phyloP scores from a whole-genome alignment of 2,888 invertebrate species.

The Tenthredo amoena region DNA sequence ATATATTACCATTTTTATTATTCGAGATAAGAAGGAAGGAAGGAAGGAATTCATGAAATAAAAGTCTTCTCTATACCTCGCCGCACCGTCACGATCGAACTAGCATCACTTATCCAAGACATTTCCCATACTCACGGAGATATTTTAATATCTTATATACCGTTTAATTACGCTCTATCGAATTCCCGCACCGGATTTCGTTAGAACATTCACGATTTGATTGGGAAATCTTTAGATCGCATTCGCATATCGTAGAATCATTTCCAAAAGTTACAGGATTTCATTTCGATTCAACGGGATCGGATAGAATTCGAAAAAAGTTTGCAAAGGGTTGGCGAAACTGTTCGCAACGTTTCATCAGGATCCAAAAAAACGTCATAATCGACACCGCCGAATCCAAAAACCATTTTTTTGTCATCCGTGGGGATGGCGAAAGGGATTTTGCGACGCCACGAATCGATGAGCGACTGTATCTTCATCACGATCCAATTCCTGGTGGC shows the following conservation, averaged over 20 bases:
- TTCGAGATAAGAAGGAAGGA: background rate
- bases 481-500: background rate
- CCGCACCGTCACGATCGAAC: background rate
- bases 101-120: background rate
- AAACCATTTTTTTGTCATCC: no score
- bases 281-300: background rate
- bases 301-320: no score
- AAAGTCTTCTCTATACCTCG: background rate
- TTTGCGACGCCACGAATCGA: no score
- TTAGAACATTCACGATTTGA: background rate
- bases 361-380: no score
- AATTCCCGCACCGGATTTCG: background rate
- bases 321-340: no score
- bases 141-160: background rate
- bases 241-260: background rate
- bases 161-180: background rate
- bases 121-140: background rate
- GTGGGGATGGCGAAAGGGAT: no score
- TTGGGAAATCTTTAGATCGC: background rate
- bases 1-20: conserved; percentile 13
- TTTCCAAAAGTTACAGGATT: background rate
- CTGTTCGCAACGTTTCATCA: no score
- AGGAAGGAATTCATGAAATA: background rate
- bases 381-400: no score
- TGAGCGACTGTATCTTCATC: no score